Evolutionary conservation across 2,888 invertebrate species (phyloP).

Genomic region (Tetramorium bicarinatum): DNA sequence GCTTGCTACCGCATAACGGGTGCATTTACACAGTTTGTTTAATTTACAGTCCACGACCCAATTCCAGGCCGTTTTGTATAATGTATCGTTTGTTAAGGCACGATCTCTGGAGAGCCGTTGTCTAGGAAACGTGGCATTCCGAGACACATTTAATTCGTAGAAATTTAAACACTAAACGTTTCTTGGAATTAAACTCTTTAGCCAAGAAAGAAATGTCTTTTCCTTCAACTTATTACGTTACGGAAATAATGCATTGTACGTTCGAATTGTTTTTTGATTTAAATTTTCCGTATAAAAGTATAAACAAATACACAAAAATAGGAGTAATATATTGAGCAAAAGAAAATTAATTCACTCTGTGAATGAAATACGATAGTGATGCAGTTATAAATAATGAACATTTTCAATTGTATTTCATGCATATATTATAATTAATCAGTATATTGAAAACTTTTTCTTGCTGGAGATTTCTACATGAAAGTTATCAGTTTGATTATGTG

Average conservation of each 20-base stretch:
- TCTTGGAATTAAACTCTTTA: slow-evolving; percentile 13
- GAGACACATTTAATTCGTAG: slow-evolving; percentile 30
- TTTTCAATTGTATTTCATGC: background rate
- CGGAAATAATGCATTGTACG: background rate
- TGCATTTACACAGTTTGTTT: slow-evolving; percentile 58
- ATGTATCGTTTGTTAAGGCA: slow-evolving; percentile 57
- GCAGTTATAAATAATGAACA: background rate
- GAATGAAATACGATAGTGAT: background rate
- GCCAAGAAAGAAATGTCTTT: background rate
- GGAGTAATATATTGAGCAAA: background rate
- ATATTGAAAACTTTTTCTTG: background rate
- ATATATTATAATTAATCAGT: background rate
- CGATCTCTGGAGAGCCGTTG: slow-evolving; percentile 47
- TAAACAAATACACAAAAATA: background rate
- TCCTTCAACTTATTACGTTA: background rate
- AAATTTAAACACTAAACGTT: slow-evolving; percentile 33
- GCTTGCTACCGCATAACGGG: slow-evolving; percentile 39
- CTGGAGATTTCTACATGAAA: background rate
- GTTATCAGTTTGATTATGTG: background rate
- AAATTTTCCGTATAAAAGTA: background rate
- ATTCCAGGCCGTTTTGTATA: slow-evolving; percentile 48
- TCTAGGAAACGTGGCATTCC: slow-evolving; percentile 36
- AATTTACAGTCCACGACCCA: slow-evolving; percentile 57
- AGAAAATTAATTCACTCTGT: background rate
- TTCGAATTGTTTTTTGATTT: background rate